Base-by-base conservation (phyloP, 2,113 vertebrate species). In the Chaetodon trifascialis region DNA sequence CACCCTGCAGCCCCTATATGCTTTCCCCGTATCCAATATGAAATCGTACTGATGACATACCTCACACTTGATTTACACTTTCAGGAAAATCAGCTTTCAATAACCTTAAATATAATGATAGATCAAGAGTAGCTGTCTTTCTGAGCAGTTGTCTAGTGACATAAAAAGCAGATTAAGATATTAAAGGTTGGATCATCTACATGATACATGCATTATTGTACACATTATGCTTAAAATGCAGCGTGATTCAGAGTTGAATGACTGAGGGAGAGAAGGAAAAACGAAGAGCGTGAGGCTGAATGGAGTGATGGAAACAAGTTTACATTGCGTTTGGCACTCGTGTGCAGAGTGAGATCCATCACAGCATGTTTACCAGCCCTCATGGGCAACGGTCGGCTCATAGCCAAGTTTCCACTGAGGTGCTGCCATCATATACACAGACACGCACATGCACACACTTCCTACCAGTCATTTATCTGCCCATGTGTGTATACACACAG, bases 401-500 rank as follows among this genome's bases (percentile, higher is more conserved):
- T 6, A 34, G 89, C 90, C 90, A 94, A 91, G 84, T 93, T 94
- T 94, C 93, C 93, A 91, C 72, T 69, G 76, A 87, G 86, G 75
- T 65, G 75, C 76, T 0, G 1, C 72, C 68, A 59, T 81, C 72
- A 80, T 60, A 83, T 67, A 79, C 71, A 87, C 84, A 77, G 25
- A 82, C 52, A 49, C 44, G 49, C 72, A 80, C 36, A n/a, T 59
- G 70, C 79, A 76, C 64, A 58, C 66, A 65, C 81, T 55, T 62
- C 72, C 64, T 69, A 73, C 82, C 78, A 67, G 49, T 77, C 73
- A 77, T 85, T 70, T 47, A 73, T 80, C 69, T 59, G 17, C 21
- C 52, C 47, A 25, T 49, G 40, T 51, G 68, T 77, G 46, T 62
- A 60, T 34, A 40, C 23, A 63, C 65, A 79, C 71, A 72, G 63